Conservation (phyloP, 1,140 invertebrate species). For the Metopolophium dirhodum region DNA sequence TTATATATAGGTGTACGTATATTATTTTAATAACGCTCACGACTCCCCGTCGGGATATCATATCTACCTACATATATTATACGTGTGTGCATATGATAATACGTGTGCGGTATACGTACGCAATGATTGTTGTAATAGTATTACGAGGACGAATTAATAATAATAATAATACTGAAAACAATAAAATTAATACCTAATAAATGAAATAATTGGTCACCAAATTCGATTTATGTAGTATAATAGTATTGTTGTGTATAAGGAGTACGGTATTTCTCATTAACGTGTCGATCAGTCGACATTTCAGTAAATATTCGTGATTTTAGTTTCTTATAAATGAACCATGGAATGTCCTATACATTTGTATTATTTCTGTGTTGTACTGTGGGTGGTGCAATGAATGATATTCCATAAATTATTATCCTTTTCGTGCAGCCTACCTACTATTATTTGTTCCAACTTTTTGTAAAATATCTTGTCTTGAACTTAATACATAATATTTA, state of each 20-base stretch:
- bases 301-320: too few species aligned
- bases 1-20: slow-evolving; percentile 14
- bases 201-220: background rate
- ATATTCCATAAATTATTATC: too few species aligned
- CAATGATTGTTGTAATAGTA: background rate
- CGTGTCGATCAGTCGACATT: too few species aligned
- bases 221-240: background rate
- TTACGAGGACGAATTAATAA: background rate
- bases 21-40: slow-evolving; percentile 43
- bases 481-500: too few species aligned
- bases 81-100: background rate
- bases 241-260: too few species aligned
- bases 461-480: too few species aligned
- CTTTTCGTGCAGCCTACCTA: too few species aligned
- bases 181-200: background rate
- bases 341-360: too few species aligned
- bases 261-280: background rate
- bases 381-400: too few species aligned
- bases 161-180: background rate
- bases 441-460: too few species aligned
- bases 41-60: slow-evolving; percentile 29
- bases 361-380: too few species aligned
- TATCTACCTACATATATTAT: background rate
- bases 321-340: too few species aligned
- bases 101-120: background rate